phyloP scores from a whole-genome alignment of 1,140 invertebrate genomes.

The Venturia canescens region DNA sequence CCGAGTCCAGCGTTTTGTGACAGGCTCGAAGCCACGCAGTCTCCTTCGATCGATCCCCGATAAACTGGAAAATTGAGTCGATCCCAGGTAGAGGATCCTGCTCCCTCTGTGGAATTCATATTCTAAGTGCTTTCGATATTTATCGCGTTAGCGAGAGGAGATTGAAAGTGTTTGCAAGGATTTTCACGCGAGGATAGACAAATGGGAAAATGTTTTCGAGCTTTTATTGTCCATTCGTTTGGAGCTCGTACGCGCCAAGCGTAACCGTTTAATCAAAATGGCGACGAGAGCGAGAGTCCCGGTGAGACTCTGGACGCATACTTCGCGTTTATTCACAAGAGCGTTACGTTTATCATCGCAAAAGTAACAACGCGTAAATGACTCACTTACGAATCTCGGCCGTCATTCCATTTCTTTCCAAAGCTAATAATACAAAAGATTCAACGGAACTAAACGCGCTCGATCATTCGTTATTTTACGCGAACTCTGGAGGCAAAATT shows the following conservation, averaged over 20 bases:
- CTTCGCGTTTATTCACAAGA: neutral
- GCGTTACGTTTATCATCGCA: neutral
- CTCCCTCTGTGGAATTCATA: neutral
- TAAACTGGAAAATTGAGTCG: too few species aligned
- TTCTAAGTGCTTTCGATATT: neutral
- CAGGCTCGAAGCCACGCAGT: too few species aligned
- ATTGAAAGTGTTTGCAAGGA: neutral
- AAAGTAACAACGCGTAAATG: slow-evolving; percentile 5
- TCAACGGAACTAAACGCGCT: neutral
- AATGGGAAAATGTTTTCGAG: too few species aligned
- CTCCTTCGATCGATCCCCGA: too few species aligned
- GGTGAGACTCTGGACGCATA: neutral
- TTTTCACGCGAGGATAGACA: neutral
- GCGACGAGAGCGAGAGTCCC: neutral
- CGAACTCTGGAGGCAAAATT: slow-evolving; percentile 34
- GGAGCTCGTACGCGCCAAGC: too few species aligned
- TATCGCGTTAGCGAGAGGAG: neutral
- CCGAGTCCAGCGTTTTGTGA: neutral
- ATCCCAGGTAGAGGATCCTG: too few species aligned
- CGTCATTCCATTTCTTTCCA: slow-evolving; percentile 29
- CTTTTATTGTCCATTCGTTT: too few species aligned
- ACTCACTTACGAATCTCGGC: neutral
- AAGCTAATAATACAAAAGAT: neutral
- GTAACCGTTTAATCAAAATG: too few species aligned
- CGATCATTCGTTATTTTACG: slow-evolving; percentile 9